Conservation (phyloP, 2,888 invertebrate species). For the Rhagonycha lutea region DNA sequence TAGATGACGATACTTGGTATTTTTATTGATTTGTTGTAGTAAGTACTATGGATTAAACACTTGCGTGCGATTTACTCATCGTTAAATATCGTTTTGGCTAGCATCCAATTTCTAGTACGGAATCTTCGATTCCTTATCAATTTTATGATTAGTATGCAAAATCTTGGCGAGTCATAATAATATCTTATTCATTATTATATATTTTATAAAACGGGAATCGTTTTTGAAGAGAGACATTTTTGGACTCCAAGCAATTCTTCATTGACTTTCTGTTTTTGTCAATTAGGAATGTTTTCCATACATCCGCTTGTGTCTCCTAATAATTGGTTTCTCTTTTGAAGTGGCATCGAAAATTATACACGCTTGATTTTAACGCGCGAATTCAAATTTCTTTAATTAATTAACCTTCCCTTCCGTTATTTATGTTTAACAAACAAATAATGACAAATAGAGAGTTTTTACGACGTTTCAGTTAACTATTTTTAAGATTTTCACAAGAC, state of each 20-base stretch:
- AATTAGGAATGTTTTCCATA: neutral
- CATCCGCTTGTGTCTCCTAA: neutral
- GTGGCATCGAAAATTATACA: neutral
- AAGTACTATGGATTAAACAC: neutral
- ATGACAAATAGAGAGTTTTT: neutral
- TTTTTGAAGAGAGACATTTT: no score
- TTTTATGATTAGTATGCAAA: neutral
- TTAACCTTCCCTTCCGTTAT: neutral
- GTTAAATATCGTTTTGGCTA: conserved; percentile 3
- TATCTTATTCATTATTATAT: no score
- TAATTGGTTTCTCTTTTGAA: neutral
- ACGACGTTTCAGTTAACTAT: neutral
- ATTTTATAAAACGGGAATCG: no score
- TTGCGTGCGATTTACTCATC: neutral
- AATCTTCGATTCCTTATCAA: neutral
- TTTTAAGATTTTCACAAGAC: neutral
- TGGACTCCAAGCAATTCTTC: no score
- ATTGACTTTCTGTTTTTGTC: no score
- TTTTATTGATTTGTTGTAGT: neutral
- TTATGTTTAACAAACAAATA: neutral
- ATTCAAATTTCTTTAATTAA: neutral
- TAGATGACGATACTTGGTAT: neutral
- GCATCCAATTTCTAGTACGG: neutral
- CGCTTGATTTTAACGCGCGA: neutral
- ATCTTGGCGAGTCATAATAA: neutral